These are phyloP conservation scores for Chamaea fasciata DNA, from an alignment of 2,113 vertebrate genomes.

Conservation along the genomic window DNA sequence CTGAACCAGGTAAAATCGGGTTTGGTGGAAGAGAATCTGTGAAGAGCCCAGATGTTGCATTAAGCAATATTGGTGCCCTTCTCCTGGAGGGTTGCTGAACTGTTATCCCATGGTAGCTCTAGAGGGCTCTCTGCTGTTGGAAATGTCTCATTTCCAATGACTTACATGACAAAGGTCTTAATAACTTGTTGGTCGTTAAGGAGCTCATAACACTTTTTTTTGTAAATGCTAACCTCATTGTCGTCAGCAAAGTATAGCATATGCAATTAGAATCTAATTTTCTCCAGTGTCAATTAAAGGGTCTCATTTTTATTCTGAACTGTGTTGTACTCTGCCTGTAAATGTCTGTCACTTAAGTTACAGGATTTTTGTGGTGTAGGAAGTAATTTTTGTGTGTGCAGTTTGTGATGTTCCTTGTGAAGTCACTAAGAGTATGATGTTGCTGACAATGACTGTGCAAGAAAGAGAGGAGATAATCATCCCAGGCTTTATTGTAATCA, in stretches of 20 bases:
- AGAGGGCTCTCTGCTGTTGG: slow-evolving; percentile 65
- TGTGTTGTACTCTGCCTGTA: not conserved
- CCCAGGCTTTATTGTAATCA: not conserved
- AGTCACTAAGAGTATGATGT: not conserved
- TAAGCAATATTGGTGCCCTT: not conserved
- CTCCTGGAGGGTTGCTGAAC: not conserved
- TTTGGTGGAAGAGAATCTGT: not conserved
- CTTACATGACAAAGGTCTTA: not conserved
- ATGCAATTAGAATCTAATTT: slow-evolving; percentile 26
- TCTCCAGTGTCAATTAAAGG: not conserved
- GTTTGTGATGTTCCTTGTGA: not conserved
- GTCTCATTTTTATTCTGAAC: not conserved
- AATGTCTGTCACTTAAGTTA: not conserved
- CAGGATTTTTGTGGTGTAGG: not conserved
- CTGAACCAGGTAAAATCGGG: not conserved
- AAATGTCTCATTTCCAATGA: not conserved
- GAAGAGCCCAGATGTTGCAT: not conserved
- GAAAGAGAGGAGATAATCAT: not conserved
- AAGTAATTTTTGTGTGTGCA: not conserved
- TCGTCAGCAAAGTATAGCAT: not conserved
- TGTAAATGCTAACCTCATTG: not conserved
- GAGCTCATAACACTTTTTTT: not conserved
- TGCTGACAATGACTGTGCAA: not conserved
- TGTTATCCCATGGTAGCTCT: slow-evolving; percentile 38
- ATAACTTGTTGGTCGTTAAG: slow-evolving; percentile 27